These are phyloP conservation scores for Tachina grossa DNA, from an alignment of 2,888 invertebrate species.

Conservation along the genomic window DNA sequence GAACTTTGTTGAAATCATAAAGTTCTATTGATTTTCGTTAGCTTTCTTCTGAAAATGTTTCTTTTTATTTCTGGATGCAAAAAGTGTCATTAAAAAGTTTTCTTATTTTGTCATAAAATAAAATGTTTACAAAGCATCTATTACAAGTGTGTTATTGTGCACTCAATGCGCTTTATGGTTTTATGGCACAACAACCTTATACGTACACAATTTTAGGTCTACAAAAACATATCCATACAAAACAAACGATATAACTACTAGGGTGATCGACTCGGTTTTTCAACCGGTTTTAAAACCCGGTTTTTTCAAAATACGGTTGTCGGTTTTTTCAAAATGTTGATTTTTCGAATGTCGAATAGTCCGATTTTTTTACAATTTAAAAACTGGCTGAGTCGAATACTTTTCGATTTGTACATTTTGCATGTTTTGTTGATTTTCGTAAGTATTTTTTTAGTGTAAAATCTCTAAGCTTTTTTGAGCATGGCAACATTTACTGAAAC, in stretches of 20 bases:
- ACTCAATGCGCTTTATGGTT: slow-evolving; percentile 24
- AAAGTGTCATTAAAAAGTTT: slow-evolving; percentile 26
- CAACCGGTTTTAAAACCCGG: too few species aligned
- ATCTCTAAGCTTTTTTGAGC: too few species aligned
- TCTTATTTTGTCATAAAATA: neutral
- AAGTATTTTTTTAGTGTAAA: too few species aligned
- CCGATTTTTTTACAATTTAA: too few species aligned
- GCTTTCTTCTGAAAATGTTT: neutral
- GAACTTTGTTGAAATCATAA: neutral
- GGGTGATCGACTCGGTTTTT: too few species aligned
- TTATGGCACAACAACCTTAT: slow-evolving; percentile 1
- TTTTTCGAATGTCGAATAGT: too few species aligned
- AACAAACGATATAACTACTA: neutral
- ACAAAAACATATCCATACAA: neutral
- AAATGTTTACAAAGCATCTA: slow-evolving; percentile 16
- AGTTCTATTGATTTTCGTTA: neutral
- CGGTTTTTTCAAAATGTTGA: too few species aligned
- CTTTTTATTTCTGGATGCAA: neutral
- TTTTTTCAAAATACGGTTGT: too few species aligned
- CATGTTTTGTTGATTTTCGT: too few species aligned
- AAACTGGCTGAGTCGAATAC: too few species aligned
- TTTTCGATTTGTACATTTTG: too few species aligned
- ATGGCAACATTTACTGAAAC: too few species aligned
- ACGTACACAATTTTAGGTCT: neutral
- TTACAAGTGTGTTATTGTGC: neutral